phyloP scores from a whole-genome alignment of 2,888 invertebrate genomes.

The Alsophila aescularia region DNA sequence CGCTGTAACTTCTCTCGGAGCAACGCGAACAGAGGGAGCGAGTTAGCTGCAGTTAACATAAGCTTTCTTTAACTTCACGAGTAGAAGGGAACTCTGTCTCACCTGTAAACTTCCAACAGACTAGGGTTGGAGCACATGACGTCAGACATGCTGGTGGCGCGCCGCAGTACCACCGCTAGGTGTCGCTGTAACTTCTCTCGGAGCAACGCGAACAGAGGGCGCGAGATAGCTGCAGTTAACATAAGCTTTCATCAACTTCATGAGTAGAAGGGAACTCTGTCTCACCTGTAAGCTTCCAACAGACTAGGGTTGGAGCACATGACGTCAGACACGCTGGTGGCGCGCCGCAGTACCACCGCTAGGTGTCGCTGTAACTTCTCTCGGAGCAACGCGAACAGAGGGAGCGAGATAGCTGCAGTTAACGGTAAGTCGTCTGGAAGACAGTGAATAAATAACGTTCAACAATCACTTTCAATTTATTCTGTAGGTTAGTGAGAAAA shows the following conservation, averaged over 20 bases:
- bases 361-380: conserved; percentile 69
- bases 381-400: conserved; percentile 67
- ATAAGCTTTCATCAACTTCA: too few relatives aligned
- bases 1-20: conserved; percentile 66
- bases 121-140: too few relatives aligned
- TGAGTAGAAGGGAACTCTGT: background rate
- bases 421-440: conserved; percentile 74
- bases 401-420: conserved; percentile 72
- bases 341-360: conserved; percentile 64
- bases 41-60: conserved; percentile 72
- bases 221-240: too few relatives aligned
- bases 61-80: too few relatives aligned
- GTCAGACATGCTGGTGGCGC: too few relatives aligned
- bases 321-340: conserved; percentile 76
- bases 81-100: too few relatives aligned
- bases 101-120: too few relatives aligned
- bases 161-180: too few relatives aligned
- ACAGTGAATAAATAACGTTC: background rate
- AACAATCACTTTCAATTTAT: too few relatives aligned
- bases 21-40: conserved; percentile 68
- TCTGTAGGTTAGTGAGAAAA: too few relatives aligned
- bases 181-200: too few relatives aligned
- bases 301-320: conserved; percentile 75
- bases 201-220: too few relatives aligned
- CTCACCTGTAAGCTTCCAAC: conserved; percentile 74